These are phyloP conservation scores for Strigamia crassipes DNA, from an alignment of 2,888 invertebrate genomes.

Conservation along the genomic window DNA sequence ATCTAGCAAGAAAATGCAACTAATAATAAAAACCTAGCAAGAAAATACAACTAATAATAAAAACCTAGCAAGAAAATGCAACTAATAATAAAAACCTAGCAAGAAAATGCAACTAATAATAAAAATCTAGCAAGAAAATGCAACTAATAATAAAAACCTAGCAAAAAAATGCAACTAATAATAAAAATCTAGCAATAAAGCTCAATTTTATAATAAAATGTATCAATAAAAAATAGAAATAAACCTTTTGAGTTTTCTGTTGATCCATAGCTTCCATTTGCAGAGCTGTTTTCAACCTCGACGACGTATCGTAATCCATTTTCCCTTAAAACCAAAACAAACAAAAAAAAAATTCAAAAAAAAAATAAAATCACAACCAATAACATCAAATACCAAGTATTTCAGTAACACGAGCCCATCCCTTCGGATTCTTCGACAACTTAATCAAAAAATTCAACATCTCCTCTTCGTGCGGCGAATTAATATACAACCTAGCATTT, in stretches of 20 bases:
- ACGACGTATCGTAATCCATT: constrained; percentile 2
- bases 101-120: background rate
- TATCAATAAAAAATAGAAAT: background rate
- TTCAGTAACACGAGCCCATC: background rate
- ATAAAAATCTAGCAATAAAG: background rate
- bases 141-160: too few species aligned
- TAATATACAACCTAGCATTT: background rate
- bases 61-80: background rate
- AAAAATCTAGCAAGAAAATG: background rate
- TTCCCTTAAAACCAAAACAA: background rate
- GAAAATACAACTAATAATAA: background rate
- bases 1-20: too few species aligned
- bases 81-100: background rate
- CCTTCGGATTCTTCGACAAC: background rate
- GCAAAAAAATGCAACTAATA: background rate
- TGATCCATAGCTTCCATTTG: background rate
- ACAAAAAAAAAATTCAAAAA: background rate
- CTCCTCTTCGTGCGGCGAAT: background rate
- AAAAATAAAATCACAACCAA: background rate
- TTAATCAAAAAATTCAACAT: background rate
- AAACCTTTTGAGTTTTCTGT: background rate
- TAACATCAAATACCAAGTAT: background rate
- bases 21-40: too few species aligned
- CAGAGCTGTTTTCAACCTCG: background rate
- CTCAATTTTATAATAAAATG: background rate